A percentile compares a stretch with the other conserved stretches of the same genome.
These are phyloP conservation scores for Salvelinus sp. DNA, from an alignment of 2,113 vertebrate species.

Conservation along the genomic window DNA sequence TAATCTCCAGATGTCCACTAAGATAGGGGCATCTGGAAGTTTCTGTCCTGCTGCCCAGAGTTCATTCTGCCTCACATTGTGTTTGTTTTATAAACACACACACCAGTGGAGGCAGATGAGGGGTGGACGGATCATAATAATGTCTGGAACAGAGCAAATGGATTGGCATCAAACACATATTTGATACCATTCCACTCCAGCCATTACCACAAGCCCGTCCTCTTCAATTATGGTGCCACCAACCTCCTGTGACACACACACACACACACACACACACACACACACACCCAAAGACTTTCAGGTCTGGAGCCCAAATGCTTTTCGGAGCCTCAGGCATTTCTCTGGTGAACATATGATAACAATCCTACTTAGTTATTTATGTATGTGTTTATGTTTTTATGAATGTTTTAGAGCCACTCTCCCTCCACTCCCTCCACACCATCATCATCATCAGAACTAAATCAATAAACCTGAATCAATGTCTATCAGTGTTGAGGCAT, in stretches of 20 bases:
- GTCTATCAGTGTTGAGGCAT: slow-evolving; percentile 28
- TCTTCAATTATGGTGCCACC: too few relatives aligned
- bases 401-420: too few relatives aligned
- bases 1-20: slow-evolving; percentile 66
- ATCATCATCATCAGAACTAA: slow-evolving; percentile 17
- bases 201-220: too few relatives aligned
- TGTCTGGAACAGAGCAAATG: too few relatives aligned
- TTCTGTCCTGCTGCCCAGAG: slow-evolving; percentile 54
- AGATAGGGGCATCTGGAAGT: slow-evolving; percentile 66
- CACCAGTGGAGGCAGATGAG: slow-evolving; percentile 14
- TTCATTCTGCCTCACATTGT: slow-evolving; percentile 54
- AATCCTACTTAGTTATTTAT: slow-evolving; percentile 48
- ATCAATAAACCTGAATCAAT: slow-evolving; percentile 55
- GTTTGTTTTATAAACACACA: slow-evolving; percentile 65
- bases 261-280: slow-evolving; percentile 20
- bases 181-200: too few relatives aligned
- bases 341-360: slow-evolving; percentile 46
- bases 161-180: too few relatives aligned
- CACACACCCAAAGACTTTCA: slow-evolving; percentile 19
- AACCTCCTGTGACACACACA: background rate
- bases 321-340: slow-evolving; percentile 22
- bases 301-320: slow-evolving; percentile 40
- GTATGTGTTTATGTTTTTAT: slow-evolving; percentile 45
- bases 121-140: too few relatives aligned
- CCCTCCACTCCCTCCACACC: slow-evolving; percentile 3